phyloP scores from a whole-genome alignment of 2,888 invertebrate genomes.

The Archaeoteleia sp. region DNA sequence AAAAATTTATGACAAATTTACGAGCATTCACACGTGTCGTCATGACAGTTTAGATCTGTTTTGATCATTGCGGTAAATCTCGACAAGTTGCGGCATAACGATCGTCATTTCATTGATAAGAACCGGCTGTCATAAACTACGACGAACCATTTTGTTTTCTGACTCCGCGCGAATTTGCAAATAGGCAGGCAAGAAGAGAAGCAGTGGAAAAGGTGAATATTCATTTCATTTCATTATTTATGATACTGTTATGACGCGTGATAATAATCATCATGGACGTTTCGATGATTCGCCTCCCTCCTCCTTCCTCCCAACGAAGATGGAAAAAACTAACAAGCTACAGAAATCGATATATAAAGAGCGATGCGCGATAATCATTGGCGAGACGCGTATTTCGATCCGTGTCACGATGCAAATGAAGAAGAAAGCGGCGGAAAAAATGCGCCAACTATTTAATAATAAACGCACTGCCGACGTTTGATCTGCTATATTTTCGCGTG shows the following conservation, averaged over 20 bases:
- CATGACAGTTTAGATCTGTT: slow-evolving; percentile 25
- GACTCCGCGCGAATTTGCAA: neutral
- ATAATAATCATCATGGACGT: neutral
- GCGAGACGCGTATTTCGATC: too few relatives aligned
- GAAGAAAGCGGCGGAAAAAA: slow-evolving; percentile 12
- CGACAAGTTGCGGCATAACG: slow-evolving; percentile 13
- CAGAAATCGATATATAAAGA: too few relatives aligned
- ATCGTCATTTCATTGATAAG: slow-evolving; percentile 6
- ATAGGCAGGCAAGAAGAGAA: too few relatives aligned
- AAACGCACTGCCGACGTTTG: slow-evolving; percentile 25
- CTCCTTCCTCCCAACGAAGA: too few relatives aligned
- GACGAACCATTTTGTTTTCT: slow-evolving; percentile 9
- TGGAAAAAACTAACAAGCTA: too few relatives aligned
- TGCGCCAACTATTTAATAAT: slow-evolving; percentile 20
- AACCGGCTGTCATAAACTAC: slow-evolving; percentile 4
- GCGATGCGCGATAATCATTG: too few relatives aligned
- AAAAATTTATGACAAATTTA: slow-evolving; percentile 29
- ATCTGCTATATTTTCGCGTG: slow-evolving; percentile 30
- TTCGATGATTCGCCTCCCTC: neutral
- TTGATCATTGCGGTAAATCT: slow-evolving; percentile 19
- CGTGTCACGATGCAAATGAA: slow-evolving; percentile 25
- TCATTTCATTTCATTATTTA: neutral
- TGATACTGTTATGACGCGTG: neutral
- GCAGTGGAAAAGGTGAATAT: neutral
- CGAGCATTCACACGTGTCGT: slow-evolving; percentile 22